phyloP scores from a whole-genome alignment of 2,888 invertebrate genomes.

The Leucophora obtusa region DNA sequence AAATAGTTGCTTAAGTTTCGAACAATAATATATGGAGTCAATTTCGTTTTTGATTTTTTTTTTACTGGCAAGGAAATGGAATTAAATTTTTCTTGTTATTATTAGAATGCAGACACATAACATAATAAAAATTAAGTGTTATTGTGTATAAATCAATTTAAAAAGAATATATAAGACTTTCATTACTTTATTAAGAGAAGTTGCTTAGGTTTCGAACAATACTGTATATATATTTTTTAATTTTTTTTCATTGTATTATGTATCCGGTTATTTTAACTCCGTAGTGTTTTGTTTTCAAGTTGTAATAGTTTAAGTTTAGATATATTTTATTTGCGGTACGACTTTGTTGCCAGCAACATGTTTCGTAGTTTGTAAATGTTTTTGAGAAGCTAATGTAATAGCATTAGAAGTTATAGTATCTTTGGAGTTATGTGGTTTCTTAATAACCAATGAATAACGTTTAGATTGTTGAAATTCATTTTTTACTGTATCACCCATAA shows the following conservation, averaged over 20 bases:
- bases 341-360: conserved; percentile 57
- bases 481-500: neutral
- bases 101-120: too few species aligned
- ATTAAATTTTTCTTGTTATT: too few species aligned
- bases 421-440: conserved; percentile 11
- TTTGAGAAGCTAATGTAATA: neutral
- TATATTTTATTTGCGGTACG: conserved; percentile 18
- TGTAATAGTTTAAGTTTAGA: conserved; percentile 12
- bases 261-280: conserved; percentile 39
- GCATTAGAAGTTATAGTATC: conserved; percentile 3
- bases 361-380: conserved; percentile 17
- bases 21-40: too few species aligned
- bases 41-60: too few species aligned
- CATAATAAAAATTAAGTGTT: too few species aligned
- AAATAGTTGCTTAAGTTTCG: too few species aligned
- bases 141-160: too few species aligned
- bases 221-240: too few species aligned
- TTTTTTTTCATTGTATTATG: conserved; percentile 36
- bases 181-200: too few species aligned
- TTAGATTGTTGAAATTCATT: conserved; percentile 17
- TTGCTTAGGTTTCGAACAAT: too few species aligned
- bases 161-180: too few species aligned
- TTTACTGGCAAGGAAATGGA: too few species aligned
- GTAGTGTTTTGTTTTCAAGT: conserved; percentile 44
- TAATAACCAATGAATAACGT: conserved; percentile 18